Conservation (phyloP, 2,113 vertebrate genomes). For the Menura novaehollandiae region DNA sequence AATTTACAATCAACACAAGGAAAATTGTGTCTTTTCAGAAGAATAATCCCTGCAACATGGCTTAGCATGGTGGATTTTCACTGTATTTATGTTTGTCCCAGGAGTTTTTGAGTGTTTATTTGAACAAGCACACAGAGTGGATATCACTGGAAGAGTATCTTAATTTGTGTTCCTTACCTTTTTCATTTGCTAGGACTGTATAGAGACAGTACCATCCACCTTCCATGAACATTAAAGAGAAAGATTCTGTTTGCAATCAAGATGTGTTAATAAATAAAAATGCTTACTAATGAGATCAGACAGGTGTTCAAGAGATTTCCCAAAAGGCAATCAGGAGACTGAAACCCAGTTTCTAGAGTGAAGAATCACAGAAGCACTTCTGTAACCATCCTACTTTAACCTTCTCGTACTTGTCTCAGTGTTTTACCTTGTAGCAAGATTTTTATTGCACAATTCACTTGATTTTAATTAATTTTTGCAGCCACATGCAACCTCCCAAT, state of each 20-base stretch:
- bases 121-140: not conserved
- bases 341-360: not conserved
- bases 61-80: not conserved
- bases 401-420: not conserved
- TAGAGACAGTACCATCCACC: not conserved
- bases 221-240: not conserved
- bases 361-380: not conserved
- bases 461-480: constrained; percentile 49
- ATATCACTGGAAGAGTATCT: not conserved
- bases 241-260: not conserved
- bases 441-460: constrained; percentile 18
- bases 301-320: not conserved
- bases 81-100: not conserved
- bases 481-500: not conserved
- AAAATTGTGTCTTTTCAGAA: not conserved
- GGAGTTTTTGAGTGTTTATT: not conserved
- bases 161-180: not conserved
- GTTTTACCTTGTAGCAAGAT: constrained; percentile 1
- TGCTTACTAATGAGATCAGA: not conserved
- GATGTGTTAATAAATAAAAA: not conserved
- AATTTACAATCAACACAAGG: too few relatives aligned
- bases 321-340: not conserved
- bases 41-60: not conserved
- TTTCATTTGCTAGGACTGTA: not conserved
- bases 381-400: not conserved